Evolutionary conservation across 2,888 invertebrate species (phyloP), one percentile per base, ranked within the genome.

Genomic region (Galerucella nymphaeae): DNA sequence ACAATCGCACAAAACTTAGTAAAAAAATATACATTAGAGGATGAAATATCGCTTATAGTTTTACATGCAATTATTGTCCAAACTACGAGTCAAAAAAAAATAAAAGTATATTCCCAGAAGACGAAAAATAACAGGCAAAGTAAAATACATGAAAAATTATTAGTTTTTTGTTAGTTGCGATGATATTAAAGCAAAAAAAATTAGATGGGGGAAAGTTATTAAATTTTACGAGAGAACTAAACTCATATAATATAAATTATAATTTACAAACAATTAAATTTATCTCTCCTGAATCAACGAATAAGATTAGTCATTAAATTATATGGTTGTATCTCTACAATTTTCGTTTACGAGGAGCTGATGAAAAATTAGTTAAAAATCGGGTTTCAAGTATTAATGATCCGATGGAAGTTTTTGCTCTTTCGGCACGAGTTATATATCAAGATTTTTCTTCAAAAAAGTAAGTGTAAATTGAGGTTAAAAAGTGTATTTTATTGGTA

Each of bases 61-160:
- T 66, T n/a, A n/a, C n/a, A n/a, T n/a, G n/a, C n/a, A n/a, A 66
- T 14, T 57, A 20, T 53, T 23, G 41, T 57, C 41, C 53, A 65
- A 53, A 53, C 53, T 53, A 66, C 23, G 23, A 66, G n/a, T 48
- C 14, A n/a, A 66, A 58, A 45, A 65, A 65, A 65, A 38, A 53
- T 55, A 53, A 66, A 58, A 58, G 18, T 14, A 59, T n/a, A n/a
- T n/a, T 38, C 59, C 45, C 55, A 66, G 20, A 57, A 58, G 23
- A 66, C 66, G 13, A 58, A 30, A 30, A 30, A 30, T 45, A 30
- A 66, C 66, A 66, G 11, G 66, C 58, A 45, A 59, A 58, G 13
- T 30, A 65, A 75, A 70, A 48, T 48, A n/a, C 13, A 50, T 8
- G 68, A 69, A 62, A 65, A 65, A 41, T 16, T 66, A 53, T 71